Percentiles rank a stretch among this genome's conserved stretches.
These are phyloP conservation scores for Corella eumyota DNA, from an alignment of 23 tunicate species.

Conservation along the genomic window DNA sequence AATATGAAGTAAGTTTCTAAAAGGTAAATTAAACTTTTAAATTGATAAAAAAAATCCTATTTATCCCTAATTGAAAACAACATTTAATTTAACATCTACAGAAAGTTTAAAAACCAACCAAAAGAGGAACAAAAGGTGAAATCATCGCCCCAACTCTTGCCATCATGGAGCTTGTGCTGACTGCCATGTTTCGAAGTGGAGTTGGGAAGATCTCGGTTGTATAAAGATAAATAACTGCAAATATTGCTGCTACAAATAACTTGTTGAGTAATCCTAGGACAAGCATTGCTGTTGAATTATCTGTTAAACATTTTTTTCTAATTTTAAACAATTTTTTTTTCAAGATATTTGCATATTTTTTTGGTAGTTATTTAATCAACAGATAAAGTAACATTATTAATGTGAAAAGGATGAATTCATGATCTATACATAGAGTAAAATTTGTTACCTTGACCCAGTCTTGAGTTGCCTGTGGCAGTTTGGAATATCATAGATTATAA, in stretches of 20 bases:
- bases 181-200: conserved; percentile 38
- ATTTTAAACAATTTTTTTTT: not conserved
- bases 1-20: too few relatives aligned
- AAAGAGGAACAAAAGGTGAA: conserved; percentile 45
- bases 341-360: not conserved
- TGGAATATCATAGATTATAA: too few relatives aligned
- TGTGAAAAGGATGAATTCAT: too few relatives aligned
- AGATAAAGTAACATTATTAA: too few relatives aligned
- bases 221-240: conserved; percentile 49
- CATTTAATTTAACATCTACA: too few relatives aligned
- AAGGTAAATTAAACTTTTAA: too few relatives aligned
- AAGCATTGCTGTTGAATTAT: conserved; percentile 16
- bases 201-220: conserved; percentile 68
- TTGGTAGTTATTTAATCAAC: not conserved
- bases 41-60: too few relatives aligned
- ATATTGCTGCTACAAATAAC: conserved; percentile 44
- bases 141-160: conserved; percentile 69
- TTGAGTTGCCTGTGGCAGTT: too few relatives aligned
- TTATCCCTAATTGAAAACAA: too few relatives aligned
- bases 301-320: conserved; percentile 5
- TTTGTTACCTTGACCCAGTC: too few relatives aligned
- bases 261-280: conserved; percentile 52
- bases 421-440: too few relatives aligned
- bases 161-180: conserved; percentile 23
- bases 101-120: not conserved